Evolutionary conservation across 2,888 invertebrate species (phyloP), one percentile per base, ranked within the genome.

Genomic region (Octodonta nipae): DNA sequence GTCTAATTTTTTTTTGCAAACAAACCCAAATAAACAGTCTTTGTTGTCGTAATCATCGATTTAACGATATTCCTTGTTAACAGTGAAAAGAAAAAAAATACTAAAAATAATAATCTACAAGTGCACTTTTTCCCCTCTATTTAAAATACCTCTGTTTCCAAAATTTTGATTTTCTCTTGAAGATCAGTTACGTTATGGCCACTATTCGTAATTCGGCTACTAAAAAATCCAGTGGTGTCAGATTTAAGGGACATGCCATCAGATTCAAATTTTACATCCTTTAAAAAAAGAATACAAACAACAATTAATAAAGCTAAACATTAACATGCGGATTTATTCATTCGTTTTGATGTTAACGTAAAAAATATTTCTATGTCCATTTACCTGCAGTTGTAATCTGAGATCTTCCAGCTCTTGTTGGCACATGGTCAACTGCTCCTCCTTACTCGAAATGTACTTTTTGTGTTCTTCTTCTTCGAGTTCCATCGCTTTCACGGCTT

Each of bases 401-500:
- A 69, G 48, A 15, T 50, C 48, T 6, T 57, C 56, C 5, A 66
- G 59, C 38, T 62, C 63, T 26, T 61, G 55, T 20, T 63, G 60
- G 34, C 52, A 54, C 25, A 59, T 51, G 15, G 48, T 38, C 8
- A 64, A 40, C 32, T 60, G 36, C 6, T 45, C 46, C 32, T 61
- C 58, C 33, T 48, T 64, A 50, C 40, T 55, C 3, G 51, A 60
- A 46, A 47, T 56, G 37, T 47, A 65, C 56, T 63, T 70, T 53
- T 67, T 71, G 56, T 66, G 71, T 52, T 65, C 70, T 42, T 60
- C 69, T 48, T 84, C 85, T 51, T 83, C 70, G 20, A 80, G 67
- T 45, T 80, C 78, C 52, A 86, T 75, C 0, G 85, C 86, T 58
- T 78, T 79, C 4, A 84, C 84, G 1, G 89, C 89, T 45, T 86